Conservation (phyloP, 2,888 invertebrate species). For the Trachelus troglodyta region DNA sequence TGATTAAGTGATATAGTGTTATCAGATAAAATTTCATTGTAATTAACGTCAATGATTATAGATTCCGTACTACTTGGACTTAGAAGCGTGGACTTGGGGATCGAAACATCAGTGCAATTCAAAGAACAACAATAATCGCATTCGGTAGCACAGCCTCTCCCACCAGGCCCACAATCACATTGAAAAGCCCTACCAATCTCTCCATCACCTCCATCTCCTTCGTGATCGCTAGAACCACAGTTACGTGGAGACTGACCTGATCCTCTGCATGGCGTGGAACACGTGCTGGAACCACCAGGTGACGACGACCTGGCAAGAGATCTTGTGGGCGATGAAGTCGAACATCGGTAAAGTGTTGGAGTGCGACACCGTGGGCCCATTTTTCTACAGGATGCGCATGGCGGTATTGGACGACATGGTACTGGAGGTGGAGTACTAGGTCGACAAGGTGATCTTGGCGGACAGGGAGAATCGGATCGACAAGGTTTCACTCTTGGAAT, state of each 20-base stretch:
- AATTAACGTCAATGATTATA: neutral
- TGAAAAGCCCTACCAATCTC: slow-evolving; percentile 3
- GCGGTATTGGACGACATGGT: slow-evolving; percentile 24
- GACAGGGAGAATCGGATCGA: slow-evolving; percentile 21
- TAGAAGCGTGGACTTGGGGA: no score
- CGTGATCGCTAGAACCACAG: slow-evolving; percentile 19
- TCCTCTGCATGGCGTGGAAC: slow-evolving; percentile 17
- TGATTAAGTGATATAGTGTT: neutral
- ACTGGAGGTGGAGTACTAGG: slow-evolving; percentile 14
- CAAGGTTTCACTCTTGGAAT: slow-evolving; percentile 25
- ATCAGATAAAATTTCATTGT: neutral
- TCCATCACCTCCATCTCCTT: slow-evolving; percentile 27
- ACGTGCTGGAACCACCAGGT: slow-evolving; percentile 8
- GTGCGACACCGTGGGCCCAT: slow-evolving; percentile 19
- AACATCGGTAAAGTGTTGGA: neutral
- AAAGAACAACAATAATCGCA: slow-evolving; percentile 22
- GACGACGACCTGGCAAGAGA: neutral
- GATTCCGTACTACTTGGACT: neutral
- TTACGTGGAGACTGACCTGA: slow-evolving; percentile 29
- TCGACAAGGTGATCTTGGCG: slow-evolving; percentile 28
- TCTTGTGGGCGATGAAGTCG: neutral
- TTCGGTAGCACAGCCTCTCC: slow-evolving; percentile 23
- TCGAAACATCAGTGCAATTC: slow-evolving; percentile 8
- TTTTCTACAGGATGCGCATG: slow-evolving; percentile 28
- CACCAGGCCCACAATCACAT: slow-evolving; percentile 18